Conservation (phyloP, 2,797 vertebrate genomes). For the Australoheros facetus region DNA sequence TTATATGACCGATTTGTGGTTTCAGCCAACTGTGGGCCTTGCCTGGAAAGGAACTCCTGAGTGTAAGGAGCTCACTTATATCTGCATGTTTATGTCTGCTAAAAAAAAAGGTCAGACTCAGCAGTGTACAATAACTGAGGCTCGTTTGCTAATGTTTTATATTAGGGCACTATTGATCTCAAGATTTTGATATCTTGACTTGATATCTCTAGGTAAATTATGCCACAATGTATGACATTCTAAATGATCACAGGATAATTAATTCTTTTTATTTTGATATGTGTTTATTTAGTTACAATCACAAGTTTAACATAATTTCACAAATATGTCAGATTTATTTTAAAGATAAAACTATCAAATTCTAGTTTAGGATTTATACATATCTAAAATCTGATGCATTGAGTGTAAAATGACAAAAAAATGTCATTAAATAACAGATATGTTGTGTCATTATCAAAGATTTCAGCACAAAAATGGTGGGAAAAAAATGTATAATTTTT, state of each 20-base stretch:
- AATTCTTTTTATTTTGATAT: not conserved
- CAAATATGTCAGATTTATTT: too few species aligned
- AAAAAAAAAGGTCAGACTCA: conserved; percentile 59
- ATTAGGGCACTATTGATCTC: conserved; percentile 17
- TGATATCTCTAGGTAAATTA: not conserved
- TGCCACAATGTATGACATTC: not conserved
- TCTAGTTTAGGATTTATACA: too few species aligned
- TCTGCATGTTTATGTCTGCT: conserved; percentile 69
- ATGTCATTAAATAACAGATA: too few species aligned
- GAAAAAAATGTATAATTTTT: too few species aligned
- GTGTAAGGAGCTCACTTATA: conserved; percentile 58
- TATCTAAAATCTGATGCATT: too few species aligned
- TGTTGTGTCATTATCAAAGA: too few species aligned
- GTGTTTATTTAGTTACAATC: conserved; percentile 6
- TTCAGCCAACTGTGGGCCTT: conserved; percentile 59
- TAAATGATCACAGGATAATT: not conserved
- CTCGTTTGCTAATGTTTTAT: conserved; percentile 51
- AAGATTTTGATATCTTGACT: not conserved
- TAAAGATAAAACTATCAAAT: too few species aligned
- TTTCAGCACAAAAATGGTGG: too few species aligned
- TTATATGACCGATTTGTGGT: conserved; percentile 72
- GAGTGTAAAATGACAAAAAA: too few species aligned
- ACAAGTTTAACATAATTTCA: too few species aligned
- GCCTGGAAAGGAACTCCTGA: conserved; percentile 58
- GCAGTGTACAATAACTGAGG: conserved; percentile 26